Evolutionary conservation across 1,140 invertebrate species (phyloP), one percentile per base, ranked within the genome.

Genomic region (Pseudoatta argentina): DNA sequence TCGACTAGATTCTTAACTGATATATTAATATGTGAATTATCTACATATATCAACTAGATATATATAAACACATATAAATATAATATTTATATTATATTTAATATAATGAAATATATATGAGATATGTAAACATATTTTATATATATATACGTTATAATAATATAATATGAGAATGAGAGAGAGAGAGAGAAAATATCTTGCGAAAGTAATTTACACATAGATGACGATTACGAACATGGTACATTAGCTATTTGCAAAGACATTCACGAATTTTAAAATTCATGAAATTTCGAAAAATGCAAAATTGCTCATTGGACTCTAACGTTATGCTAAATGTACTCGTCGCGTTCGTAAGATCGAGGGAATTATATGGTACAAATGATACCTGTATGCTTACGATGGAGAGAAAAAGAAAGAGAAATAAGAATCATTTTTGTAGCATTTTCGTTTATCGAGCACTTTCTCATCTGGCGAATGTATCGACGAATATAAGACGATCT

Each of bases 251-350:
- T 39, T 39, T 39, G 27, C 18, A 55, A 79, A 55, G n/a, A 79
- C n/a, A 67, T 67, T 79, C 14, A 55, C 14, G 14, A 34, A 55
- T 67, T 67, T 73, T 18, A 51, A 8, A 59, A 61, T 2, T 30
- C 5, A 34, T 3, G 12, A 59, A 72, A 51, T 24, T 48, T 48
- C 24, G 79, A 73, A 51, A 83, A 83, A 83, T 83, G 69, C 69
- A 83, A 71, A 10, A 55, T 24, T n/a, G 53, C 39, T 83, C 59
- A 73, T 83, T 69, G 69, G 69, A 83, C 79, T 83, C 55, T 82
- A 82, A 82, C 39, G 57, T 57, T 72, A 57, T 18, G 27, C 8
- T 63, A 59, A 61, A 12, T 57, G 27, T 79, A 61, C 53, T 51
- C 14, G 10, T 59, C n/a, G 18, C 39, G 51, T 57, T 59, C 4